phyloP scores from a whole-genome alignment of 2,113 vertebrate species.

The Nothobranchius kuhntae region DNA sequence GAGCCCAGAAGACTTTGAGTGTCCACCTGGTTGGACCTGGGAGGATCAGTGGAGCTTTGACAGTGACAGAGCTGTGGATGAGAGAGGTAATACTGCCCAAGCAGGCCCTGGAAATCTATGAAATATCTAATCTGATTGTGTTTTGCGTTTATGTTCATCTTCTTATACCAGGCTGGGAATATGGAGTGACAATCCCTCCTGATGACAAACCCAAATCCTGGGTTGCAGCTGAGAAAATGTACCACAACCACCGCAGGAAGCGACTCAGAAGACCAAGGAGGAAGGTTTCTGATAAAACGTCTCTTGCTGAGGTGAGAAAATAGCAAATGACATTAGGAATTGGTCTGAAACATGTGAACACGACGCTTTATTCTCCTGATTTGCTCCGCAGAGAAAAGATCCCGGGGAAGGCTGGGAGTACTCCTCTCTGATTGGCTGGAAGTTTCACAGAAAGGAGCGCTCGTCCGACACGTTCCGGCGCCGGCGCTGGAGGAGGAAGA shows the following conservation, averaged over 20 bases:
- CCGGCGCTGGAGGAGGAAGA: slow-evolving; percentile 93
- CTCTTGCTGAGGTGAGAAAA: slow-evolving; percentile 74
- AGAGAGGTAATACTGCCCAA: slow-evolving; percentile 81
- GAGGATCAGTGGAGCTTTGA: slow-evolving; percentile 91
- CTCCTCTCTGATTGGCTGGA: slow-evolving; percentile 95
- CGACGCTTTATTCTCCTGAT: not conserved
- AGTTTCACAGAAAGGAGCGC: slow-evolving; percentile 92
- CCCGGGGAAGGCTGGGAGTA: slow-evolving; percentile 95
- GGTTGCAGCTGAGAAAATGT: slow-evolving; percentile 97
- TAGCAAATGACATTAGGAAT: not conserved
- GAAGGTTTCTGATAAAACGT: slow-evolving; percentile 76
- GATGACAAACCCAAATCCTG: slow-evolving; percentile 92
- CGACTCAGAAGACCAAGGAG: slow-evolving; percentile 86
- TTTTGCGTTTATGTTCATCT: not conserved
- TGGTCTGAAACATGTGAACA: not conserved
- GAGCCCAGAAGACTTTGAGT: slow-evolving; percentile 82
- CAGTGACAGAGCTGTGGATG: slow-evolving; percentile 93
- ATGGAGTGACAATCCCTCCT: slow-evolving; percentile 93
- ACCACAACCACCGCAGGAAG: slow-evolving; percentile 90
- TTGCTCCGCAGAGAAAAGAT: slow-evolving; percentile 60
- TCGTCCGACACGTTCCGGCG: slow-evolving; percentile 92
- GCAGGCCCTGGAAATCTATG: not conserved
- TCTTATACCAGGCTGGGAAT: slow-evolving; percentile 89
- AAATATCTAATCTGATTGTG: not conserved
- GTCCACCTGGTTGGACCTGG: slow-evolving; percentile 92